phyloP scores from a whole-genome alignment of 2,888 invertebrate species.

The Caenorhabditis sp. region DNA sequence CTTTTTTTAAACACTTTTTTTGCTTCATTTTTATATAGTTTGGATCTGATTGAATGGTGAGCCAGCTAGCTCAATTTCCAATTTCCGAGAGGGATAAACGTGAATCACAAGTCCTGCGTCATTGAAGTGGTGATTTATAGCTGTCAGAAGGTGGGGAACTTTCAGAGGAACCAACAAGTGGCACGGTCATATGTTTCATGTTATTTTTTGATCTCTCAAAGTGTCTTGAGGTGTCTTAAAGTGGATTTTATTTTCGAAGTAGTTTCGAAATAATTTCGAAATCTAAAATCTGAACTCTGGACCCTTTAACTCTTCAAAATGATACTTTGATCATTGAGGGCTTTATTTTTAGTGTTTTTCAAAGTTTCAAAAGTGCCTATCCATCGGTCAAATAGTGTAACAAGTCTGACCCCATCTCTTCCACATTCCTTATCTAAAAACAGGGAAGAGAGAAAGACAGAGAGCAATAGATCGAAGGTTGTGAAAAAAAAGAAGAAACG shows the following conservation, averaged over 20 bases:
- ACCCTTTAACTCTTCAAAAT: constrained; percentile 6
- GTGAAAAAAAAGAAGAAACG: constrained; percentile 17
- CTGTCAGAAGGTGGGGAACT: neutral
- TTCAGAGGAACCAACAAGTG: neutral
- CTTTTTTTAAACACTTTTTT: neutral
- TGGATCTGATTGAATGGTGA: too few species aligned
- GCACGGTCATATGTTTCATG: neutral
- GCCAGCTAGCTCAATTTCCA: constrained; percentile 16
- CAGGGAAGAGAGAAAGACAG: too few species aligned
- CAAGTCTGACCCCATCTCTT: constrained; percentile 14
- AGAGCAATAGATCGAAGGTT: constrained; percentile 46
- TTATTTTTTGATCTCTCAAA: neutral
- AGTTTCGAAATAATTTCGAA: neutral
- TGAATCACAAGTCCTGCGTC: neutral
- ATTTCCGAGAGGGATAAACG: neutral
- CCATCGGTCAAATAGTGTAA: constrained; percentile 58
- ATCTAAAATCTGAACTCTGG: neutral
- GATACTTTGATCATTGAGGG: too few species aligned
- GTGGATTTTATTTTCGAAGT: too few species aligned
- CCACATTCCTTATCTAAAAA: constrained; percentile 3
- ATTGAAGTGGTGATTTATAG: constrained; percentile 5
- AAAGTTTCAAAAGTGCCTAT: constrained; percentile 39
- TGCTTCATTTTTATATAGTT: neutral
- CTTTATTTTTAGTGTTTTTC: too few species aligned
- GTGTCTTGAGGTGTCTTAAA: too few species aligned